A percentile compares a stretch with the other conserved stretches of the same genome.
Conservation (phyloP, 2,888 invertebrate genomes). For the Fabriciana adippe region DNA sequence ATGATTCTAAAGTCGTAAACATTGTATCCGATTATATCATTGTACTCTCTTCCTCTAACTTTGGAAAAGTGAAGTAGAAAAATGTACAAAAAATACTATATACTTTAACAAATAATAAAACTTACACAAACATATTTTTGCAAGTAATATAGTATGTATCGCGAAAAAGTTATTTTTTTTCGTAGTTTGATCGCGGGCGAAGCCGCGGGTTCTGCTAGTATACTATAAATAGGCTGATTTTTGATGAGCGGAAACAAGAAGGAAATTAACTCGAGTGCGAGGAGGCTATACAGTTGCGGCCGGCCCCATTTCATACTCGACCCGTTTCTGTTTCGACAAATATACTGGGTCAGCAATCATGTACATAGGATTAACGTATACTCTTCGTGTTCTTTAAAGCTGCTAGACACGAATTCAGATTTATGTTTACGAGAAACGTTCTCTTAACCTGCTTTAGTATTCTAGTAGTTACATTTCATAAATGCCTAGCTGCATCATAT, state of each 20-base stretch:
- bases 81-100: no score
- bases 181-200: no score
- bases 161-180: no score
- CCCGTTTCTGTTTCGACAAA: constrained; percentile 35
- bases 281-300: constrained; percentile 28
- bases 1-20: no score
- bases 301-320: constrained; percentile 36
- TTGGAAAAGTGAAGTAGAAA: no score
- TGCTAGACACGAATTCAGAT: background rate
- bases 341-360: constrained; percentile 23
- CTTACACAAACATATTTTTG: no score
- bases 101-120: no score
- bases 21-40: no score
- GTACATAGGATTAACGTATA: constrained; percentile 18
- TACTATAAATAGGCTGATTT: background rate
- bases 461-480: background rate
- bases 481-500: background rate
- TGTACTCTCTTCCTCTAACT: no score
- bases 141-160: no score
- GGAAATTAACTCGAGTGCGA: constrained; percentile 28
- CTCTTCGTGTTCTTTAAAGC: background rate
- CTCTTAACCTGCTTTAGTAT: background rate
- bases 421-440: background rate
- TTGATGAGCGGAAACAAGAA: constrained; percentile 19
- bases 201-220: no score